Conservation (phyloP, 2,113 vertebrate genomes). For the Mixornis gularis region DNA sequence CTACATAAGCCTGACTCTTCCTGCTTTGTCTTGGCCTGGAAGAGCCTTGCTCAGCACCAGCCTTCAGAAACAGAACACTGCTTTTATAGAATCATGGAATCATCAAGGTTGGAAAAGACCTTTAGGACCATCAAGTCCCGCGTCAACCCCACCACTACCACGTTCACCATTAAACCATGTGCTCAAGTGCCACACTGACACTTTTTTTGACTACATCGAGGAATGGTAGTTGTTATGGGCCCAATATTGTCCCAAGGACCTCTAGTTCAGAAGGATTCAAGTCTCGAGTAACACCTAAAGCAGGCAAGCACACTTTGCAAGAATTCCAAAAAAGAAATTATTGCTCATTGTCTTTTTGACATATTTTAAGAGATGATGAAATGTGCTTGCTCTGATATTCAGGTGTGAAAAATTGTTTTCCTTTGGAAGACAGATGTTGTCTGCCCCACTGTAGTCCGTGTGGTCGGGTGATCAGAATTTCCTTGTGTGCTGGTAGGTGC, state of each 20-base stretch:
- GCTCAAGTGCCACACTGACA: not conserved
- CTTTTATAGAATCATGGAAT: not conserved
- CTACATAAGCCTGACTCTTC: not conserved
- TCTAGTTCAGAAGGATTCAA: not conserved
- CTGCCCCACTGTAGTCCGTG: not conserved
- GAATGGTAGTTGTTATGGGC: not conserved
- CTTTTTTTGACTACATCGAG: not conserved
- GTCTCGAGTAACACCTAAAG: not conserved
- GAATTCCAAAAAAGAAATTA: not conserved
- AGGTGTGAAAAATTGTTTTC: not conserved
- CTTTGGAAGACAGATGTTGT: not conserved
- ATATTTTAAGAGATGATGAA: not conserved
- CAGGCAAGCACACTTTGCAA: not conserved
- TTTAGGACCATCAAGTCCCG: not conserved
- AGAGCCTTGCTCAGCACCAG: not conserved
- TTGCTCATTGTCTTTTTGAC: not conserved
- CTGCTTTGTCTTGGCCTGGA: not conserved
- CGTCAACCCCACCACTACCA: rapidly evolving
- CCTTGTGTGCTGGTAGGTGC: not conserved
- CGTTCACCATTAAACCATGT: not conserved
- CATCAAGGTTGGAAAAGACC: not conserved
- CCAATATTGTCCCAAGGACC: not conserved
- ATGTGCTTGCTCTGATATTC: not conserved
- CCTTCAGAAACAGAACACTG: not conserved
- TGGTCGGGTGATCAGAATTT: not conserved